Conservation (phyloP, 2,113 vertebrate species). For the Fulmarus glacialis region DNA sequence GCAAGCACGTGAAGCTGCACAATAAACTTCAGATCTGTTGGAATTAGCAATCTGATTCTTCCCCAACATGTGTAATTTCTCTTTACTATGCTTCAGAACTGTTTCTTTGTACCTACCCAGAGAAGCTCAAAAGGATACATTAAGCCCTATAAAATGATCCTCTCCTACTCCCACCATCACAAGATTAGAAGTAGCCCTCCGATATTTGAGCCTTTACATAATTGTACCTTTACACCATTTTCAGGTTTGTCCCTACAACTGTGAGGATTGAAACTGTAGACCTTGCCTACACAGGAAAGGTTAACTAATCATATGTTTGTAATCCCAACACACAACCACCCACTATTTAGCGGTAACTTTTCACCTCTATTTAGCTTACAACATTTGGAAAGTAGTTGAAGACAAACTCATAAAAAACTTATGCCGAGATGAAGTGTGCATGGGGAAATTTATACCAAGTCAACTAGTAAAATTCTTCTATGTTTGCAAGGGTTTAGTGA, state of each 20-base stretch:
- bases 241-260: neutral
- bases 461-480: neutral
- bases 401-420: neutral
- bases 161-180: neutral
- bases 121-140: neutral
- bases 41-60: neutral
- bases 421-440: neutral
- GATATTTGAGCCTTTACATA: neutral
- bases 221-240: neutral
- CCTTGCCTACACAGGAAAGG: neutral
- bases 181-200: neutral
- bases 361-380: neutral
- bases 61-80: neutral
- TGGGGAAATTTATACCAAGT: neutral
- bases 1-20: neutral
- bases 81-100: neutral
- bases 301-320: neutral
- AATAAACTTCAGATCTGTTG: neutral
- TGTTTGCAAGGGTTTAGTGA: neutral
- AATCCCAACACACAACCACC: neutral
- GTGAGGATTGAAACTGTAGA: neutral
- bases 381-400: neutral
- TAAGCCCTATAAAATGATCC: neutral
- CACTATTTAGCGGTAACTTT: fast-evolving
- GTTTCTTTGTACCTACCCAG: neutral